Evolutionary conservation across 2,888 invertebrate species (phyloP).

Genomic region (Drosophila hawaiiensis): DNA sequence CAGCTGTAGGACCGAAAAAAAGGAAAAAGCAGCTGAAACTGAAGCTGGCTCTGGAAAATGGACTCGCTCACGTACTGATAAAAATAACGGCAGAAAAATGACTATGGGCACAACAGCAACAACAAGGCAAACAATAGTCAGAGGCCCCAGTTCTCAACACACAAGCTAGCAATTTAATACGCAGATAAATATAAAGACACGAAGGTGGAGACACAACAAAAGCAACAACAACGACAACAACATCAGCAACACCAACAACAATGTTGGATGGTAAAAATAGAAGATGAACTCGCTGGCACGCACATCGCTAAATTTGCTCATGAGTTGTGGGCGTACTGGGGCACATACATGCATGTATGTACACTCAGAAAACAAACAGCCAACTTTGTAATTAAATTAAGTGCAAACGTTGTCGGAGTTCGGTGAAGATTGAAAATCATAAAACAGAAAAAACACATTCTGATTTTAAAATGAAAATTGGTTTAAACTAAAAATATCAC

Average conservation of each 20-base stretch:
- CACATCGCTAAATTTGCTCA: slow-evolving; percentile 68
- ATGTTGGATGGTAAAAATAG: slow-evolving; percentile 22
- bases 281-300: slow-evolving; percentile 73
- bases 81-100: slow-evolving; percentile 78
- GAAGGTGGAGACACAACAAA: slow-evolving; percentile 27
- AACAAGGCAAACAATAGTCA: slow-evolving; percentile 49
- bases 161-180: slow-evolving; percentile 79
- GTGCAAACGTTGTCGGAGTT: background rate
- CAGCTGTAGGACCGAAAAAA: slow-evolving; percentile 21
- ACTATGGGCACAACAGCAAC: slow-evolving; percentile 53
- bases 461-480: background rate
- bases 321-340: slow-evolving; percentile 46
- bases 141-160: slow-evolving; percentile 45
- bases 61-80: slow-evolving; percentile 74
- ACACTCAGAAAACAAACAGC: slow-evolving; percentile 1
- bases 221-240: background rate
- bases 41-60: slow-evolving; percentile 46
- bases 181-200: slow-evolving; percentile 73
- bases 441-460: background rate
- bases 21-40: slow-evolving; percentile 27
- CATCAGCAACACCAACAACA: background rate
- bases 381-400: background rate
- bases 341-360: background rate
- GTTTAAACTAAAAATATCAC: background rate
- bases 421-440: background rate